These are phyloP conservation scores for Hypotaenidia okinawae DNA, from an alignment of 2,797 vertebrate species.

Conservation along the genomic window DNA sequence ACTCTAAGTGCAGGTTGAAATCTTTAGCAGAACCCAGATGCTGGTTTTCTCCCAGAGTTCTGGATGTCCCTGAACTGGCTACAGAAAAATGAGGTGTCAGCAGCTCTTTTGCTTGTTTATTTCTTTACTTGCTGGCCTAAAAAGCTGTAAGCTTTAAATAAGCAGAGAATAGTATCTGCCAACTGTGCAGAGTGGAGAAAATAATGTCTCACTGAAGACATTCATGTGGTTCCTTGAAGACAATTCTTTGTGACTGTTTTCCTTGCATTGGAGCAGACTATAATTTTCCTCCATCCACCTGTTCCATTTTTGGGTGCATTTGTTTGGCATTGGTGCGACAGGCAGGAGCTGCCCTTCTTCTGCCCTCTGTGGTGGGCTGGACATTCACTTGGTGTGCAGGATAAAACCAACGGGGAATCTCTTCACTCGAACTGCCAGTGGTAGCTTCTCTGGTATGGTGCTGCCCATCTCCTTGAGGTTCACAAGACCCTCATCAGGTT, in stretches of 20 bases:
- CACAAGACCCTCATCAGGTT: neutral
- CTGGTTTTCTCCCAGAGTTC: neutral
- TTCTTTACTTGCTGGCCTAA: neutral
- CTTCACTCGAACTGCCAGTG: neutral
- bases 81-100: neutral
- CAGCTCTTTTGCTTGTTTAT: neutral
- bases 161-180: neutral
- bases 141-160: neutral
- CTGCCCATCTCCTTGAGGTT: neutral
- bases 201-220: neutral
- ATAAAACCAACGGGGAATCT: neutral
- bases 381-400: neutral
- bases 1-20: neutral
- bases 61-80: neutral
- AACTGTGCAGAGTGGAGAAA: neutral
- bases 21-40: neutral
- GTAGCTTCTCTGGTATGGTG: neutral
- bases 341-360: neutral
- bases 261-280: neutral
- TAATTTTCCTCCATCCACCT: neutral
- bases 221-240: neutral
- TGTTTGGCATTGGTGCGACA: neutral
- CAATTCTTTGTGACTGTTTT: neutral
- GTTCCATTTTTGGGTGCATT: neutral
- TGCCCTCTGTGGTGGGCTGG: rapidly evolving